phyloP scores from a whole-genome alignment of 1,140 invertebrate genomes.

The Bicyclus anynana region DNA sequence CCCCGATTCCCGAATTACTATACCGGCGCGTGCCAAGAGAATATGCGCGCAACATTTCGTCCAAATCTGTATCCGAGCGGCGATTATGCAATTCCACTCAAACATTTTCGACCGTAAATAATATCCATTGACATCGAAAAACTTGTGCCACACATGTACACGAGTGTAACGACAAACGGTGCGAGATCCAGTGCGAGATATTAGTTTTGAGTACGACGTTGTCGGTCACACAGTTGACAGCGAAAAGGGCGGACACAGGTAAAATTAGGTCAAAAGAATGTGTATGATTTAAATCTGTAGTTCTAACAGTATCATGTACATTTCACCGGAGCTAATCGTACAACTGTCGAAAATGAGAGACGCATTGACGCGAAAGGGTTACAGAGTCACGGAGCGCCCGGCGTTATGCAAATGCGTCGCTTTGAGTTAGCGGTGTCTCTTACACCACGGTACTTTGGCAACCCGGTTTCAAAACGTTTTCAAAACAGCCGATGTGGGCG shows the following conservation, averaged over 20 bases:
- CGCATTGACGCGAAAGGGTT: constrained; percentile 38
- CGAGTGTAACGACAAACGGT: no score
- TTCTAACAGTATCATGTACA: constrained; percentile 32
- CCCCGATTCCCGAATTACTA: constrained; percentile 11
- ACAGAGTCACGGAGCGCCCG: constrained; percentile 37
- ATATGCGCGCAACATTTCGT: constrained; percentile 40
- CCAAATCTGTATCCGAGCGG: constrained; percentile 28
- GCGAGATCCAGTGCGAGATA: no score
- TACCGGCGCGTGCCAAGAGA: constrained; percentile 30
- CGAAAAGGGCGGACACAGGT: no score
- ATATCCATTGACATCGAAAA: no score
- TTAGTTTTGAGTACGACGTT: no score
- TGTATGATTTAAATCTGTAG: no score
- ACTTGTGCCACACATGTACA: no score
- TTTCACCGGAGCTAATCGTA: constrained; percentile 38
- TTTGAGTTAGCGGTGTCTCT: constrained; percentile 56
- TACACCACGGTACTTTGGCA: constrained; percentile 68
- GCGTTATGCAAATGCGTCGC: constrained; percentile 69
- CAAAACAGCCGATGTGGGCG: constrained; percentile 55
- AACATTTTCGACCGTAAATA: no score
- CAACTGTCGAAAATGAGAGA: constrained; percentile 50
- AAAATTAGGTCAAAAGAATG: no score
- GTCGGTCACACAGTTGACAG: no score
- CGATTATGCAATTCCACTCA: constrained; percentile 49
- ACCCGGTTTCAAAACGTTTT: constrained; percentile 69